These are phyloP conservation scores for Salvelinus fontinalis DNA, from an alignment of 2,113 vertebrate genomes.

Conservation along the genomic window DNA sequence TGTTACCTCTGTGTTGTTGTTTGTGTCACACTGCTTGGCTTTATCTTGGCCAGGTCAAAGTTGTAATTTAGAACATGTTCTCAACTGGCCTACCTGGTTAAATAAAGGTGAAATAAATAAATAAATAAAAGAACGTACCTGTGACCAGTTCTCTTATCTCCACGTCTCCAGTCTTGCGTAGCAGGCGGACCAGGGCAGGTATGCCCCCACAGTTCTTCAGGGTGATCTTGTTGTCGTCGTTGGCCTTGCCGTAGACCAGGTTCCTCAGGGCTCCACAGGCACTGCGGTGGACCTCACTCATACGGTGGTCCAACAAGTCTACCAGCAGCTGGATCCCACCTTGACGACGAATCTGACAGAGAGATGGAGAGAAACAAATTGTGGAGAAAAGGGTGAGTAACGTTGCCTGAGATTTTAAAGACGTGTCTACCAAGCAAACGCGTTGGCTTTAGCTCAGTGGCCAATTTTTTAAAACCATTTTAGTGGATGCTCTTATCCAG, in stretches of 20 bases:
- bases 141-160: constrained; percentile 98
- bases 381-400: too few relatives aligned
- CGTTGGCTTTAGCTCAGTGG: too few relatives aligned
- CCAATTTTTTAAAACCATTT: too few relatives aligned
- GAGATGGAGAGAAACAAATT: background rate
- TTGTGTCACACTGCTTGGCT: too few relatives aligned
- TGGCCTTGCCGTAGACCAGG: constrained; percentile 96
- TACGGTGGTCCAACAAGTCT: constrained; percentile 95
- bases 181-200: constrained; percentile 92
- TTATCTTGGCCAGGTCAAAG: constrained; percentile 65
- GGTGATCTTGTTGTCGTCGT: constrained; percentile 97
- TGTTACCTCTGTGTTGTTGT: too few relatives aligned
- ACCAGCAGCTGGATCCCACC: constrained; percentile 96
- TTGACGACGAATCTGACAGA: constrained; percentile 88
- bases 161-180: constrained; percentile 93
- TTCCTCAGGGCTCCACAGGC: constrained; percentile 97
- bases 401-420: too few relatives aligned
- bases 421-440: too few relatives aligned
- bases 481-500: too few relatives aligned
- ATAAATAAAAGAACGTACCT: constrained; percentile 70
- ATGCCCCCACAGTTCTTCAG: constrained; percentile 98
- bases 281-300: constrained; percentile 97
- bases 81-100: constrained; percentile 86
- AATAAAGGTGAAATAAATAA: too few relatives aligned
- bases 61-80: too few relatives aligned